These are phyloP conservation scores for Drosophila suzukii DNA, from an alignment of 1,140 invertebrate genomes.

Conservation along the genomic window DNA sequence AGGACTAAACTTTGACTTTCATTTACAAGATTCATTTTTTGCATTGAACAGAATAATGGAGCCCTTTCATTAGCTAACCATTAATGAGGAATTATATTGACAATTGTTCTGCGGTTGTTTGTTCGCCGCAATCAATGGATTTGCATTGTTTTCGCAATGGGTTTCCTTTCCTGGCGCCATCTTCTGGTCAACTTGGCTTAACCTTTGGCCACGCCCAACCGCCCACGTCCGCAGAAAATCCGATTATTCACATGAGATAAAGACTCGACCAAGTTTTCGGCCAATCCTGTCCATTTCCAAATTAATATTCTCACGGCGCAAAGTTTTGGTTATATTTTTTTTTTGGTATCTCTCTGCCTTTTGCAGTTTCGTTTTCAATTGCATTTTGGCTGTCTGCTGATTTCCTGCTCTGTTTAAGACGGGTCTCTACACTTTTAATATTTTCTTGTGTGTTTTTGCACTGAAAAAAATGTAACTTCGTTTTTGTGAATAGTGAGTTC, in stretches of 20 bases:
- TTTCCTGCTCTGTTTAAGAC: constrained; percentile 51
- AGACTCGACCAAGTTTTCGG: constrained; percentile 29
- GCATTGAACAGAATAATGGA: constrained; percentile 50
- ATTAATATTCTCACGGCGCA: constrained; percentile 78
- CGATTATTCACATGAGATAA: constrained; percentile 68
- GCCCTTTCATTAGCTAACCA: constrained; percentile 55
- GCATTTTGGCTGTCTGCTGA: constrained; percentile 53
- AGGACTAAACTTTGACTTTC: constrained; percentile 68
- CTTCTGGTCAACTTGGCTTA: constrained; percentile 33
- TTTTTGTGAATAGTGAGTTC: neutral
- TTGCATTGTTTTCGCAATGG: constrained; percentile 21
- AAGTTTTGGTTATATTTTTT: constrained; percentile 23
- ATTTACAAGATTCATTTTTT: constrained; percentile 45
- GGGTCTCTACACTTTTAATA: neutral
- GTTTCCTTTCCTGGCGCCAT: constrained; percentile 21
- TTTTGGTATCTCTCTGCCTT: constrained; percentile 29
- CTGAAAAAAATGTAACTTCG: neutral
- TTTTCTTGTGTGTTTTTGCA: constrained; percentile 4
- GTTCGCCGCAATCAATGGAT: constrained; percentile 32
- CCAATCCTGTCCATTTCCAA: constrained; percentile 7
- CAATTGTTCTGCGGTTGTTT: constrained; percentile 32
- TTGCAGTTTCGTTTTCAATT: constrained; percentile 74
- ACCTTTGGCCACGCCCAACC: constrained; percentile 27
- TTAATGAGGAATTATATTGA: constrained; percentile 37
- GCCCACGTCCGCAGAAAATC: constrained; percentile 3